phyloP scores from a whole-genome alignment of 2,888 invertebrate genomes.

The Cotesia congregata region DNA sequence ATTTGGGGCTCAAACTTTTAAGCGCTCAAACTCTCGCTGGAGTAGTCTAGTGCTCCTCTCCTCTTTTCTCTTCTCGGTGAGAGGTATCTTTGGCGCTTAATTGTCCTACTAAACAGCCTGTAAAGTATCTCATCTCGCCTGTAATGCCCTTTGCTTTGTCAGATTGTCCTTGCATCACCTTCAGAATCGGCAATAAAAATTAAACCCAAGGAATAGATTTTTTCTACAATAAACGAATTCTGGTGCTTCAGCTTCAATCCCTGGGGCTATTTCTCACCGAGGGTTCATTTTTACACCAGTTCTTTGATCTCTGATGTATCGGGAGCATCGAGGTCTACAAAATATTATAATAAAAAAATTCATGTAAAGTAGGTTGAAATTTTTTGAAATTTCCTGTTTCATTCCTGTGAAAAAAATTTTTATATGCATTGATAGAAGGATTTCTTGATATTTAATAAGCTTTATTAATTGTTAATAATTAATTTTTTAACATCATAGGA shows the following conservation, averaged over 20 bases:
- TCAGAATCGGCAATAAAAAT: background rate
- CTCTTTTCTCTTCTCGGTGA: background rate
- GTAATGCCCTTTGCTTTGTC: background rate
- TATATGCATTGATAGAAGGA: too few species aligned
- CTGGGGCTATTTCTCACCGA: background rate
- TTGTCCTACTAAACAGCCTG: background rate
- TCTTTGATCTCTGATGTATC: constrained; percentile 15
- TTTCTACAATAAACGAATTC: background rate
- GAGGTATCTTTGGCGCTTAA: background rate
- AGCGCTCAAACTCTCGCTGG: background rate
- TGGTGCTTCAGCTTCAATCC: background rate
- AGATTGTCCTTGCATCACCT: background rate
- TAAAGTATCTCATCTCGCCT: background rate
- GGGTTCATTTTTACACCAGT: constrained; percentile 1
- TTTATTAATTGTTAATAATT: too few species aligned
- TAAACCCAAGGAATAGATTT: background rate
- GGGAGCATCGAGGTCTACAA: too few species aligned
- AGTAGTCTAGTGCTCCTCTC: too few species aligned
- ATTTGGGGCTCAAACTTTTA: background rate
- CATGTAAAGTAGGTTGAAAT: too few species aligned
- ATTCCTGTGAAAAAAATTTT: too few species aligned
- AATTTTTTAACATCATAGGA: too few species aligned
- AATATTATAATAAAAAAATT: too few species aligned
- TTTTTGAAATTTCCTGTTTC: too few species aligned
- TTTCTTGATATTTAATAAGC: too few species aligned